Evolutionary conservation across 2,888 invertebrate genomes (phyloP).

Genomic region (Leptinotarsa peninsularis): DNA sequence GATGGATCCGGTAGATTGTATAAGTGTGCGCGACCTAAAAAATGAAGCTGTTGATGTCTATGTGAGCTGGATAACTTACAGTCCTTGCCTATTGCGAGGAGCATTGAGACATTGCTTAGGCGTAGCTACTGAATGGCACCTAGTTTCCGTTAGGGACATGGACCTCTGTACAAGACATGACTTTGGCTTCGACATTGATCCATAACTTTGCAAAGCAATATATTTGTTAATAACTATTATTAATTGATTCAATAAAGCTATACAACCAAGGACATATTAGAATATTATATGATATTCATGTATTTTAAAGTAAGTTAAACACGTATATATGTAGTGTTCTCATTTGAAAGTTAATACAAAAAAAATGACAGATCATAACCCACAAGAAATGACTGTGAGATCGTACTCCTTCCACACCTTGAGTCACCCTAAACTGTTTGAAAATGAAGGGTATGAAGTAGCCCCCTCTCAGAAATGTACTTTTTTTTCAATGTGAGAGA

Average conservation of each 20-base stretch:
- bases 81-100: constrained; percentile 66
- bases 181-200: constrained; percentile 74
- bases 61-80: constrained; percentile 18
- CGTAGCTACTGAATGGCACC: constrained; percentile 68
- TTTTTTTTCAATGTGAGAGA: too few species aligned
- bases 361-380: too few species aligned
- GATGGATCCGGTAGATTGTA: constrained; percentile 38
- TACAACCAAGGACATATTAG: not conserved
- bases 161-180: constrained; percentile 74
- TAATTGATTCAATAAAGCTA: not conserved
- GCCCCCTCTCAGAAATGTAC: too few species aligned
- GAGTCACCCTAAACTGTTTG: too few species aligned
- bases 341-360: too few species aligned
- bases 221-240: constrained; percentile 32
- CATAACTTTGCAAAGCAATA: constrained; percentile 70
- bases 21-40: constrained; percentile 35
- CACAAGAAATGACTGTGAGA: too few species aligned
- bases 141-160: constrained; percentile 67
- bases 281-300: too few species aligned
- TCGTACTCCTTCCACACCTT: too few species aligned
- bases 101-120: constrained; percentile 68
- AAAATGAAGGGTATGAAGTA: too few species aligned
- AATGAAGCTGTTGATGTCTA: constrained; percentile 25
- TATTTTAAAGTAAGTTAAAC: not conserved
- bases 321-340: not conserved